These are phyloP conservation scores for Felis chaus DNA, from an alignment of 2,113 vertebrate genomes.

Conservation along the genomic window DNA sequence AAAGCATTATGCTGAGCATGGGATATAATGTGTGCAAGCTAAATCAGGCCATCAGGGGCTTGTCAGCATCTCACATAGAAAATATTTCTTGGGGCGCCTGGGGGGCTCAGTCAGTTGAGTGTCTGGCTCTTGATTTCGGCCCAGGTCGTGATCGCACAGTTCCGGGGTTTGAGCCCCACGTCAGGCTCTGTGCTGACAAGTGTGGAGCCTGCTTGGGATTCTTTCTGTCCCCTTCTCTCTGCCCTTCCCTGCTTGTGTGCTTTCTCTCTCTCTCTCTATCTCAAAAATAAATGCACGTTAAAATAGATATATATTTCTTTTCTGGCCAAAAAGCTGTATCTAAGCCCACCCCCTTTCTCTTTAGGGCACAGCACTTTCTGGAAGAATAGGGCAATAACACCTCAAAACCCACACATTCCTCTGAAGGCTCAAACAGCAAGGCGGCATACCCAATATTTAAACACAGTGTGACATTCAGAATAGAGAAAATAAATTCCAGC, in stretches of 20 bases:
- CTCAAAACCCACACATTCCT: background rate
- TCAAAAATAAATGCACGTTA: too few relatives aligned
- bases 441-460: background rate
- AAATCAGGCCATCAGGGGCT: background rate
- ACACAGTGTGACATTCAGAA: background rate
- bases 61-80: background rate
- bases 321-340: background rate
- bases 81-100: too few relatives aligned
- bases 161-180: too few relatives aligned
- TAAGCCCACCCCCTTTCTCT: background rate
- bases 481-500: background rate
- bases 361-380: background rate
- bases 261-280: too few relatives aligned
- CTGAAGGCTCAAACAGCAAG: background rate
- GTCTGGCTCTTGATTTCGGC: too few relatives aligned
- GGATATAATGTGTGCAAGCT: background rate
- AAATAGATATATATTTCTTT: too few relatives aligned
- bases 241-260: too few relatives aligned
- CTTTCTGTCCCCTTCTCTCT: too few relatives aligned
- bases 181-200: too few relatives aligned
- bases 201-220: too few relatives aligned
- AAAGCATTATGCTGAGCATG: background rate
- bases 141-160: too few relatives aligned
- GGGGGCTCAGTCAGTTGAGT: too few relatives aligned
- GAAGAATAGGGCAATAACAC: rapidly evolving